Conservation (phyloP, 2,113 vertebrate genomes). For the Rhabdornis inornatus region DNA sequence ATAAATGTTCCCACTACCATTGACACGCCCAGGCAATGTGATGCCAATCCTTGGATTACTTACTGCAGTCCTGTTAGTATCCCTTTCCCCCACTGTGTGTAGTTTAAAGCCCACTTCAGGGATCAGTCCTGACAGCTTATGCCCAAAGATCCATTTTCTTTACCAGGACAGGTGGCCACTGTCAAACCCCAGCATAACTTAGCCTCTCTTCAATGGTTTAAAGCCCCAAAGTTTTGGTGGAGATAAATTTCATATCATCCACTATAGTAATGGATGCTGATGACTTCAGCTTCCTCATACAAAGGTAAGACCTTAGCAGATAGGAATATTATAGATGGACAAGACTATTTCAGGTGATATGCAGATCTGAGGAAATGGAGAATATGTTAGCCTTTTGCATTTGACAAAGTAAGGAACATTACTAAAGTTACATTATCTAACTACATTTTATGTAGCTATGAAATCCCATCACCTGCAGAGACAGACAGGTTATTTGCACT, state of each 20-base stretch:
- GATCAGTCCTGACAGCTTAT: not conserved
- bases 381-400: not conserved
- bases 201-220: not conserved
- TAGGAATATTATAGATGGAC: not conserved
- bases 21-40: not conserved
- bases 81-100: fast-evolving
- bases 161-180: too few species aligned
- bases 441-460: not conserved
- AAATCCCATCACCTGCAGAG: not conserved
- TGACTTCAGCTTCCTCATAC: not conserved
- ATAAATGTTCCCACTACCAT: not conserved
- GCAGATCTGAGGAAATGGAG: not conserved
- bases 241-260: not conserved
- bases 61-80: not conserved
- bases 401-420: not conserved
- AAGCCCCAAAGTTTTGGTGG: not conserved
- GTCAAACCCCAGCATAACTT: not conserved
- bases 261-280: not conserved
- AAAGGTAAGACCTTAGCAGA: not conserved
- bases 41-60: not conserved
- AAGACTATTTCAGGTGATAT: not conserved
- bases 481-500: not conserved
- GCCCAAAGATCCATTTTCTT: not conserved
- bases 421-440: not conserved
- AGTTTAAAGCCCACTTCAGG: not conserved